Conservation (phyloP, 2,888 invertebrate genomes). For the Rhamphomyia laevipes region DNA sequence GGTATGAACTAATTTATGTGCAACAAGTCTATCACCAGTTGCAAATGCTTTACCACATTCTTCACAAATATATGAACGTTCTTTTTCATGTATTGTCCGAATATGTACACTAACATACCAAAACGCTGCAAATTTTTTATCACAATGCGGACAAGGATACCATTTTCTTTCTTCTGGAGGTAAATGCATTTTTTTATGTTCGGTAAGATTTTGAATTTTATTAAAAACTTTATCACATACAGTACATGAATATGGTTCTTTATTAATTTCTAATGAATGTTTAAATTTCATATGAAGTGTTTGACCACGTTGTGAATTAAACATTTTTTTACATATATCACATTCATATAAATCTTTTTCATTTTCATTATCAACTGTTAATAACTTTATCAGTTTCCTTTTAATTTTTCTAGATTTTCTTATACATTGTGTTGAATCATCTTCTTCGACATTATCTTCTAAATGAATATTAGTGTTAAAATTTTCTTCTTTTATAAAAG, state of each 20-base stretch:
- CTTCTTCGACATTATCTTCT: too few species aligned
- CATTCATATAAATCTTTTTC: background rate
- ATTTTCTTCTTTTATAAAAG: too few species aligned
- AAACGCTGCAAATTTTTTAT: conserved; percentile 21
- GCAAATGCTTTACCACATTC: conserved; percentile 29
- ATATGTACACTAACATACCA: background rate
- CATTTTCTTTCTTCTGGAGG: conserved; percentile 21
- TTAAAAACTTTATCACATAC: background rate
- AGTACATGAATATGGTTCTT: background rate
- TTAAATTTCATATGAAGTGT: background rate
- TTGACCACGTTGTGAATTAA: background rate
- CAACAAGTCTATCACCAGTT: conserved; percentile 29
- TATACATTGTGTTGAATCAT: too few species aligned
- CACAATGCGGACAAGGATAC: conserved; percentile 26
- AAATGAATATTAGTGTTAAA: too few species aligned
- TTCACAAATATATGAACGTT: conserved; percentile 27
- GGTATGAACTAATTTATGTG: conserved; percentile 29
- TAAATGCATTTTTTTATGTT: conserved; percentile 18
- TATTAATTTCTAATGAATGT: background rate
- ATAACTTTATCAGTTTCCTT: too few species aligned
- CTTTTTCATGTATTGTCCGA: conserved; percentile 7
- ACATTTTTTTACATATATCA: background rate
- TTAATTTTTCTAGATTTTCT: too few species aligned
- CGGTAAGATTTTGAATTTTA: background rate
- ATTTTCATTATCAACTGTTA: background rate